Conservation (phyloP, 2,113 vertebrate genomes). For the Odocoileus hemionus region DNA sequence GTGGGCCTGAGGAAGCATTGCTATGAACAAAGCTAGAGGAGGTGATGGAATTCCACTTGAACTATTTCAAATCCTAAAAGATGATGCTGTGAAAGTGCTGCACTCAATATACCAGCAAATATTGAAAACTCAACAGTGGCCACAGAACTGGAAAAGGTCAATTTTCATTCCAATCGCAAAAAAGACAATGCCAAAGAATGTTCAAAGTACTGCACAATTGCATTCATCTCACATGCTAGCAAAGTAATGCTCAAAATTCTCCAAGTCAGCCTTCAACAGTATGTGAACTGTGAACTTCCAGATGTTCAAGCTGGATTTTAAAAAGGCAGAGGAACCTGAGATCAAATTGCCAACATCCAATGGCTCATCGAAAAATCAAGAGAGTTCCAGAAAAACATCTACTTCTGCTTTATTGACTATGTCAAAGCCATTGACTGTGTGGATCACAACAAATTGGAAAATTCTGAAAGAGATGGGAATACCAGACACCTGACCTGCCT, state of each 20-base stretch:
- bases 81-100: background rate
- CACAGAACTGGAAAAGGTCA: background rate
- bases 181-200: background rate
- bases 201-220: accelerated
- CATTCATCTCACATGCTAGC: background rate
- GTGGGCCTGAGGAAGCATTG: background rate
- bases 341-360: background rate
- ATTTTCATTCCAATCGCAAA: background rate
- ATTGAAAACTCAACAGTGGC: background rate
- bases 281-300: accelerated
- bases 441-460: background rate
- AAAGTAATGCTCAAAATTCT: background rate
- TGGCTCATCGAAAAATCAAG: background rate
- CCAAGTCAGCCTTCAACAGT: background rate
- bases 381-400: background rate
- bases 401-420: background rate
- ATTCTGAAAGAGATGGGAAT: background rate
- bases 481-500: background rate
- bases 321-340: background rate
- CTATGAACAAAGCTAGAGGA: background rate
- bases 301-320: background rate
- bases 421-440: background rate
- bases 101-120: background rate
- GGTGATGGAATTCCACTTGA: background rate
- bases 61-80: background rate